A percentile compares a stretch with the other conserved stretches of the same genome.
These are phyloP conservation scores for Blastomussa wellsi DNA, from an alignment of 92 coral and sea anemone genomes.

Conservation along the genomic window DNA sequence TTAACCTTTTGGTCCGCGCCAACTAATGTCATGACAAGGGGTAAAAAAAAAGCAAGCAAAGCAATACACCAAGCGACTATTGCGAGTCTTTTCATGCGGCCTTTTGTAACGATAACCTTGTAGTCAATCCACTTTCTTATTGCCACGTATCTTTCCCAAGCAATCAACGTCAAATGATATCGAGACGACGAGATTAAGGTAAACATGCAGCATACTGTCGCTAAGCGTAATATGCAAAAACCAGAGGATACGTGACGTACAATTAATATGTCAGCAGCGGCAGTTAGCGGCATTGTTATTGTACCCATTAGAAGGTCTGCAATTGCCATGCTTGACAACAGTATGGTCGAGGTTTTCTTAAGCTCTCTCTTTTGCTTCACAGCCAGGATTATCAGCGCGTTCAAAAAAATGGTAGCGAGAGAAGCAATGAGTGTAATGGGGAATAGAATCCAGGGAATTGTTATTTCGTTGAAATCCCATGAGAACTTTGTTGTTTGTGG, in stretches of 20 bases:
- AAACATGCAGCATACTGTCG: background rate
- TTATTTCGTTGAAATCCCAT: background rate
- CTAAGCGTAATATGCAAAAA: background rate
- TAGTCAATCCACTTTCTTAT: background rate
- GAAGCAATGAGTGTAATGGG: background rate
- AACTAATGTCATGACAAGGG: background rate
- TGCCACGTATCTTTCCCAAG: slow-evolving; percentile 1
- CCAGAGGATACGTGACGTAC: background rate
- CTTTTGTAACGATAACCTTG: background rate
- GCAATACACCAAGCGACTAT: background rate
- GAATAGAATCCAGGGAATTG: background rate
- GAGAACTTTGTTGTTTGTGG: background rate
- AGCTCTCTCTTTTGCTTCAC: background rate
- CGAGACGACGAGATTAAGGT: background rate
- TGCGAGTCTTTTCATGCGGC: background rate
- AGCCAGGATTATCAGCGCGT: background rate
- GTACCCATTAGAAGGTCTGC: background rate
- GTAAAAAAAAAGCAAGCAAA: background rate
- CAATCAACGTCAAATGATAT: background rate
- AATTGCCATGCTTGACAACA: background rate
- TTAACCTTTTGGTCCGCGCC: too few relatives aligned
- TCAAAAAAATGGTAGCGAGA: background rate
- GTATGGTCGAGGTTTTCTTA: background rate
- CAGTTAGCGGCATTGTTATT: background rate
- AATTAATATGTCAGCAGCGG: background rate